Base-by-base conservation (phyloP, 2,797 vertebrate genomes). In the Sebastolobus altivelis region DNA sequence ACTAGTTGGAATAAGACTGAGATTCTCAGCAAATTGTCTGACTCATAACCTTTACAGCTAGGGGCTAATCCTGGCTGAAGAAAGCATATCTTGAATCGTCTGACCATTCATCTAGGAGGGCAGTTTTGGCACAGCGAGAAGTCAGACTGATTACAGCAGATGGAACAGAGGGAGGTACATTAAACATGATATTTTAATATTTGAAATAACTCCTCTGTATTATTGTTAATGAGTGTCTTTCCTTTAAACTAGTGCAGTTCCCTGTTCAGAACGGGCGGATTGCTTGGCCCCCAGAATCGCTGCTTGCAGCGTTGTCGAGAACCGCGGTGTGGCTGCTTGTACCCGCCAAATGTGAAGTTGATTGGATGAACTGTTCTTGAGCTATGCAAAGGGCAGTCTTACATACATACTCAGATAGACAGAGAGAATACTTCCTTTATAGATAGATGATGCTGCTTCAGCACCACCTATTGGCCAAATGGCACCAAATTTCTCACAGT, bases 41-140 rank as follows among this genome's bases (percentile, higher is more conserved):
- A 92, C 83, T 93, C 83, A 80, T 80, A 87, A 84, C 77, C 75
- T 90, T 83, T 86, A 73, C 55, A 83, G 77, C 75, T 60, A 20
- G 35, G 59, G 68, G 71, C 55, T 86, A 79, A 90, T 93, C 86
- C 81, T 75, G 59, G 52, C 66, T 73, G 87, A 84, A 9, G 46
- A 83, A 89, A 82, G 76, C 68, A 73, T 59, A 84, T 86, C 72
- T 84, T 55, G 33, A 59, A 56, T 81, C 3, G 33, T 60, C 38
- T 22, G 43, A 54, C 60, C 54, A 31, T 81, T 87, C 27, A 65
- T 83, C 58, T 72, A 6, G 27, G 40, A 77, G 69, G 72, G 52
- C 65, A 56, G 78, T 29, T 55, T 82, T 7, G 27, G 73, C 65
- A n/a, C 55, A 33, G 61, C 9, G 38, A 68, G 43, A 61, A 60